phyloP scores from a whole-genome alignment of 1,140 invertebrate species.

The Subanguina moxae region DNA sequence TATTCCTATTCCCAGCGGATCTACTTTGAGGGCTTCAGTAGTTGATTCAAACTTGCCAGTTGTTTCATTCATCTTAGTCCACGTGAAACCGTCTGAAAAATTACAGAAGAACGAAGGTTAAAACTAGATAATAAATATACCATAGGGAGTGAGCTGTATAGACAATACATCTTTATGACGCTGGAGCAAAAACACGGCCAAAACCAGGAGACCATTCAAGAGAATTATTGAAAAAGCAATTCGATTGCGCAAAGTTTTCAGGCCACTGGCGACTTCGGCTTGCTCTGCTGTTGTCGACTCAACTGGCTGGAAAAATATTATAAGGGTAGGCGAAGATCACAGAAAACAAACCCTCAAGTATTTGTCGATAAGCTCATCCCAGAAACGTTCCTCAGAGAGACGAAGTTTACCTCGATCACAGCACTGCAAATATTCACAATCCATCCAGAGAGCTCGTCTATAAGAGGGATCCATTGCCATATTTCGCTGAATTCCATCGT shows the following conservation, averaged over 20 bases:
- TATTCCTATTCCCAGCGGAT: no score
- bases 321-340: no score
- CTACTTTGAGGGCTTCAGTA: no score
- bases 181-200: slow-evolving; percentile 63
- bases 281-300: slow-evolving; percentile 56
- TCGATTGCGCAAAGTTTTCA: slow-evolving; percentile 62
- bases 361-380: no score
- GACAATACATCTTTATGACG: slow-evolving; percentile 60
- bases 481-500: no score
- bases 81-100: slow-evolving; percentile 47
- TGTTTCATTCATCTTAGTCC: slow-evolving; percentile 57
- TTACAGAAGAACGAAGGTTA: neutral
- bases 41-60: slow-evolving; percentile 50
- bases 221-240: slow-evolving; percentile 64
- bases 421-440: slow-evolving; percentile 50
- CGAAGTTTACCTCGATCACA: slow-evolving; percentile 50
- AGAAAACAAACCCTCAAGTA: no score
- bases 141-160: slow-evolving; percentile 46
- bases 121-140: slow-evolving; percentile 26
- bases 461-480: no score
- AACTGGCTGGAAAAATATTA: no score
- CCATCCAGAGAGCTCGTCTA: slow-evolving; percentile 53
- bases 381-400: slow-evolving; percentile 40
- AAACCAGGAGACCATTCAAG: slow-evolving; percentile 63
- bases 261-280: slow-evolving; percentile 55